A percentile compares a stretch with the other conserved stretches of the same genome.
These are phyloP conservation scores for Mayetiola destructor DNA, from an alignment of 2,888 invertebrate genomes.

Conservation along the genomic window DNA sequence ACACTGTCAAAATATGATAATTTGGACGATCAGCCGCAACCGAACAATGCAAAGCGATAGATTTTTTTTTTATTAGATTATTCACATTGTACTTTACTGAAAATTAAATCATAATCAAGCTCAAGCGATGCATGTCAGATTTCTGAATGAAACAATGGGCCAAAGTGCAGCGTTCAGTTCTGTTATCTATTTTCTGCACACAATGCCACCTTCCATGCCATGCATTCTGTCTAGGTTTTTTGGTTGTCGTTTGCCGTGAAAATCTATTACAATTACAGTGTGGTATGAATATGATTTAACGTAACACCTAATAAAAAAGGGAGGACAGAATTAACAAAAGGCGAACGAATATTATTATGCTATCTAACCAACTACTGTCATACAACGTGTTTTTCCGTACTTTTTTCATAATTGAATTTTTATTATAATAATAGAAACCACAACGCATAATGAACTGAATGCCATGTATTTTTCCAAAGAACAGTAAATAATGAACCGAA, in stretches of 20 bases:
- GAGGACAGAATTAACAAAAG: neutral
- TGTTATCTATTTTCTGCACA: constrained; percentile 6
- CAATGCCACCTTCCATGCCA: neutral
- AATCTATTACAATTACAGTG: constrained; percentile 3
- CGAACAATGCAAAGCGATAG: too few species aligned
- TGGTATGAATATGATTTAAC: constrained; percentile 5
- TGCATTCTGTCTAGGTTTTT: neutral
- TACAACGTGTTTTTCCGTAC: neutral
- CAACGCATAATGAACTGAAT: constrained; percentile 7
- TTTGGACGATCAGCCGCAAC: neutral
- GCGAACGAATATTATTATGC: neutral
- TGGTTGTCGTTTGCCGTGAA: neutral
- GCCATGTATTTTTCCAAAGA: neutral
- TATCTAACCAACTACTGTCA: too few species aligned
- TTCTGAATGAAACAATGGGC: neutral
- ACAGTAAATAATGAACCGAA: too few species aligned
- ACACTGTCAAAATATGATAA: constrained; percentile 6
- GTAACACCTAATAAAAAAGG: constrained; percentile 10
- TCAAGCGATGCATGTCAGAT: constrained; percentile 11
- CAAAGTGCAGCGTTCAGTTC: neutral
- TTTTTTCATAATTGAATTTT: neutral
- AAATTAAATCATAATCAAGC: constrained; percentile 10
- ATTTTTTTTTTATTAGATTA: too few species aligned
- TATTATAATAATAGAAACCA: constrained; percentile 9
- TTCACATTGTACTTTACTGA: neutral